These are phyloP conservation scores for Protobothrops mucrosquamatus DNA, from an alignment of 2,113 vertebrate genomes.

Conservation along the genomic window DNA sequence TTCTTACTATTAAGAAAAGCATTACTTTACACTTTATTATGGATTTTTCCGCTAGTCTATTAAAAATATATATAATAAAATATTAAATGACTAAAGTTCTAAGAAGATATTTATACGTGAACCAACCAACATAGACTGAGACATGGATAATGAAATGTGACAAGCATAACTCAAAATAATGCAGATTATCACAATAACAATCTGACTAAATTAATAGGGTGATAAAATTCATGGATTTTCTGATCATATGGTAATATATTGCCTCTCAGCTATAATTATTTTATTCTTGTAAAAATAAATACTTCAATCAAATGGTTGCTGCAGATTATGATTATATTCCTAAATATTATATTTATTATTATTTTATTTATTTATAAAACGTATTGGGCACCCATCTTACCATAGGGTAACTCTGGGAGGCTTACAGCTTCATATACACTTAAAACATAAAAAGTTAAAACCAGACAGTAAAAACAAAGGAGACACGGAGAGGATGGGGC, in stretches of 20 bases:
- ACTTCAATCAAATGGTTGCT: background rate
- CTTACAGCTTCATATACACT: background rate
- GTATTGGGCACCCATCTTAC: background rate
- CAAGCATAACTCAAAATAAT: background rate
- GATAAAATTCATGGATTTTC: background rate
- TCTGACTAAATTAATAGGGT: background rate
- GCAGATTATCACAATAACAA: background rate
- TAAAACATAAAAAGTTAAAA: background rate
- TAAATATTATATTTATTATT: background rate
- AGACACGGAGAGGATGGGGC: background rate
- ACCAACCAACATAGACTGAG: background rate
- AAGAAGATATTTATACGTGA: background rate
- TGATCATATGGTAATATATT: background rate
- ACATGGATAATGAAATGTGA: background rate
- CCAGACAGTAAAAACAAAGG: background rate
- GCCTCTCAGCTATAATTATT: slow-evolving; percentile 9
- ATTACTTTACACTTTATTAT: background rate
- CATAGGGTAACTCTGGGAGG: background rate
- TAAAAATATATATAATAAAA: background rate
- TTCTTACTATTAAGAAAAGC: background rate
- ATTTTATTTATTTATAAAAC: background rate
- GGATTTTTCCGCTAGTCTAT: background rate
- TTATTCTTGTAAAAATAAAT: background rate
- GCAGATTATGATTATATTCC: slow-evolving; percentile 1
- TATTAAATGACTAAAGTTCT: background rate